These are phyloP conservation scores for Hydrolagus affinis DNA, from an alignment of 2,113 vertebrate species.

Conservation along the genomic window DNA sequence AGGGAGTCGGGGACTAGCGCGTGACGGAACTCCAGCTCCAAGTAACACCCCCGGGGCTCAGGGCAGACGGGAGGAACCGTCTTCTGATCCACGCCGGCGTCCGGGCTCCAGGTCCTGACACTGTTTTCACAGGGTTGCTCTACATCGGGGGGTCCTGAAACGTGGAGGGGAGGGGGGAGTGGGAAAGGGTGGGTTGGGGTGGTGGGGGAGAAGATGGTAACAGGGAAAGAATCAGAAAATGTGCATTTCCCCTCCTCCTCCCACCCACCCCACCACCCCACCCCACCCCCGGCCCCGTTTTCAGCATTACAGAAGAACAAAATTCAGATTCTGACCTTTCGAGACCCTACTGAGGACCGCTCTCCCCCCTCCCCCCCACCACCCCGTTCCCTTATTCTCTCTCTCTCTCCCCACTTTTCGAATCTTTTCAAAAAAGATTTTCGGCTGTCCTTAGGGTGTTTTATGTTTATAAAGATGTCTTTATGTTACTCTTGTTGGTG, in stretches of 20 bases:
- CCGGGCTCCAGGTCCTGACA: conserved; percentile 91
- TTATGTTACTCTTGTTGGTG: too few species aligned
- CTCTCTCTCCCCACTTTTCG: too few species aligned
- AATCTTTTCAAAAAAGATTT: too few species aligned
- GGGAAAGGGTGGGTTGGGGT: neutral
- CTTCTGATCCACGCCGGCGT: conserved; percentile 71
- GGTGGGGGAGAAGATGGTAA: conserved; percentile 21
- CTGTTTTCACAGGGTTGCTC: conserved; percentile 91
- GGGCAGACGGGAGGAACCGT: conserved; percentile 65
- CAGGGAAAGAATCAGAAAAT: neutral
- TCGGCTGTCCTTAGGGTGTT: too few species aligned
- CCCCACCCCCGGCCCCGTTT: too few species aligned
- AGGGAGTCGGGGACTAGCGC: conserved; percentile 79
- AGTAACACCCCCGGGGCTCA: conserved; percentile 84
- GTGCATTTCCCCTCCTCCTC: neutral
- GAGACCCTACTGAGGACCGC: too few species aligned
- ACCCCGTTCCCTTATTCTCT: too few species aligned
- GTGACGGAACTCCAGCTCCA: conserved; percentile 80
- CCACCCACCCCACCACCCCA: too few species aligned
- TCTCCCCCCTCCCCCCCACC: too few species aligned
- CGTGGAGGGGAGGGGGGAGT: conserved; percentile 31
- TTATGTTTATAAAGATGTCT: too few species aligned
- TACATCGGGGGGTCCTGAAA: conserved; percentile 87
- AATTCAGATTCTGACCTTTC: too few species aligned
- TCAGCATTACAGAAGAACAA: too few species aligned